Conservation (phyloP, 2,113 vertebrate genomes). For the Greenwoodochromis staneri region DNA sequence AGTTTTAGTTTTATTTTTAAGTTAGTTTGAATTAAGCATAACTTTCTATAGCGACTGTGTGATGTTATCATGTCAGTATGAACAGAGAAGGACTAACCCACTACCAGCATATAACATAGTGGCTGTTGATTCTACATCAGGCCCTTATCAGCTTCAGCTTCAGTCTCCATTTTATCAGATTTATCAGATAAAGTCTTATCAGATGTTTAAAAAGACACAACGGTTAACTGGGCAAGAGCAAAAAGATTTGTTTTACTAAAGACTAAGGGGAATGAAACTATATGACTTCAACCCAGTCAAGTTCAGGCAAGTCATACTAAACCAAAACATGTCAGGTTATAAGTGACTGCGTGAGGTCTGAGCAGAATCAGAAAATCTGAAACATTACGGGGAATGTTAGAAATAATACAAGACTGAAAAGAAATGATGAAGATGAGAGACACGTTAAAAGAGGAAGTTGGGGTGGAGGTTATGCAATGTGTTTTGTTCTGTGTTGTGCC, state of each 20-base stretch:
- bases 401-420: not conserved
- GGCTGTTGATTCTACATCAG: not conserved
- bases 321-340: not conserved
- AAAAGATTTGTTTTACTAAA: not conserved
- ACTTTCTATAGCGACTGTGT: not conserved
- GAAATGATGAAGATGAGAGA: not conserved
- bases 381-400: not conserved
- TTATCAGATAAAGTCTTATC: not conserved
- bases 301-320: not conserved
- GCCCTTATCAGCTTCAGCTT: not conserved
- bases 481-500: not conserved
- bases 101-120: not conserved
- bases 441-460: slow-evolving; percentile 55
- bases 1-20: not conserved
- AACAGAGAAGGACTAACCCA: not conserved
- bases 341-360: not conserved
- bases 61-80: not conserved
- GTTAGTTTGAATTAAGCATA: not conserved
- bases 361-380: not conserved
- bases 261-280: not conserved
- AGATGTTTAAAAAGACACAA: not conserved
- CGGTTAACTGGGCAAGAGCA: not conserved
- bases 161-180: not conserved
- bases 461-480: slow-evolving; percentile 28
- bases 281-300: not conserved